Conservation (phyloP, 1,140 invertebrate genomes). For the Archegozetes longisetosus region DNA sequence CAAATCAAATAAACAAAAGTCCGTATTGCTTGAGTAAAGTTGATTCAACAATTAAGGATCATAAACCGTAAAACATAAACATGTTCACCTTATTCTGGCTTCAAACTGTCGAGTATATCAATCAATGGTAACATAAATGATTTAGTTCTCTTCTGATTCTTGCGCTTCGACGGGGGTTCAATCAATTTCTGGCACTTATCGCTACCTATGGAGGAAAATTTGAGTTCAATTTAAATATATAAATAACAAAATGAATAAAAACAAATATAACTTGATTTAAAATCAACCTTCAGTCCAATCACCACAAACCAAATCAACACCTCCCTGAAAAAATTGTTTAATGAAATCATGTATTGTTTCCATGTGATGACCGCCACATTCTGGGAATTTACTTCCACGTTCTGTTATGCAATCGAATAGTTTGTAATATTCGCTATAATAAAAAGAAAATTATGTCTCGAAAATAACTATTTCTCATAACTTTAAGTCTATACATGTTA, state of each 20-base stretch:
- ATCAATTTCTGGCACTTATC: not conserved
- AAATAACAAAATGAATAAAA: not conserved
- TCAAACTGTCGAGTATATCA: not conserved
- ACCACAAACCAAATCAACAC: not conserved
- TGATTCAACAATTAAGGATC: too few relatives aligned
- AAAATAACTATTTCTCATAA: too few relatives aligned
- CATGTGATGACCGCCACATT: not conserved
- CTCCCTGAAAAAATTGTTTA: not conserved
- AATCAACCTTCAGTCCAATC: slow-evolving; percentile 3
- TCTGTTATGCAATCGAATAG: not conserved
- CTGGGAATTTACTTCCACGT: not conserved
- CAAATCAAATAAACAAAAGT: too few relatives aligned
- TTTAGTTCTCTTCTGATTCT: not conserved
- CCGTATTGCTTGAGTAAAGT: too few relatives aligned
- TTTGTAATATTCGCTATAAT: not conserved
- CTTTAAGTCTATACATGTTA: too few relatives aligned
- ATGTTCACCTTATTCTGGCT: too few relatives aligned
- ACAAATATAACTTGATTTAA: not conserved
- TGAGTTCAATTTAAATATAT: not conserved
- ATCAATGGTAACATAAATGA: not conserved
- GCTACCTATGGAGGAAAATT: not conserved
- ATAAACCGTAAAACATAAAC: too few relatives aligned
- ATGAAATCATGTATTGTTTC: not conserved
- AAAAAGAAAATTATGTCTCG: not conserved
- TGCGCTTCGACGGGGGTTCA: not conserved